Conservation (phyloP, 2,113 vertebrate genomes). For the Aegotheles bennettii region DNA sequence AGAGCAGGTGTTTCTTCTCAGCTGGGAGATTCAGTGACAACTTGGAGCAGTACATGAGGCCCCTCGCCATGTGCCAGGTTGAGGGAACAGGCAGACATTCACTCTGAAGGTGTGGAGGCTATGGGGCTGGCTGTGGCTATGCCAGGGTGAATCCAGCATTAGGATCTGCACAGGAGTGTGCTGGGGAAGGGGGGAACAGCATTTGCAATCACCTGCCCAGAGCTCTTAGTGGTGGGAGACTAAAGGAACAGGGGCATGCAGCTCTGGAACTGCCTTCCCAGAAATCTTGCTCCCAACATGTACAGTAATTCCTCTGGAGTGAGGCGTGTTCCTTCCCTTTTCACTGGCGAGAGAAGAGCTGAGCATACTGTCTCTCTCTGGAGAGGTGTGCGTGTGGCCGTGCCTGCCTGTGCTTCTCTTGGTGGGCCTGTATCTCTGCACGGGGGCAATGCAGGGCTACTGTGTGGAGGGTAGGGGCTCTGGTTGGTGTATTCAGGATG, state of each 20-base stretch:
- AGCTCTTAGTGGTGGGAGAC: not conserved
- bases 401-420: not conserved
- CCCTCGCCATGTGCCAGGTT: not conserved
- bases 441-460: not conserved
- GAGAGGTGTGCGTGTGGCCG: rapidly evolving
- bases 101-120: not conserved
- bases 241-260: not conserved
- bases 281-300: not conserved
- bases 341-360: not conserved
- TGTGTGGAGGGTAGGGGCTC: not conserved
- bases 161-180: not conserved
- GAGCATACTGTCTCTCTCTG: rapidly evolving
- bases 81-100: not conserved
- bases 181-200: rapidly evolving
- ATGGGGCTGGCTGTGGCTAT: not conserved
- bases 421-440: not conserved
- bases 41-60: not conserved
- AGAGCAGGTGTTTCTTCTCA: not conserved
- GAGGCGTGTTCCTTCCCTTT: not conserved
- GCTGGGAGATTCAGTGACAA: not conserved
- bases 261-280: not conserved
- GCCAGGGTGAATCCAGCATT: not conserved
- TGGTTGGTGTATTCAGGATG: not conserved
- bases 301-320: not conserved
- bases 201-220: not conserved